Percentiles rank a stretch among this genome's conserved stretches.
These are phyloP conservation scores for Pogonocichla stellata DNA, from an alignment of 2,113 vertebrate species.

Conservation along the genomic window DNA sequence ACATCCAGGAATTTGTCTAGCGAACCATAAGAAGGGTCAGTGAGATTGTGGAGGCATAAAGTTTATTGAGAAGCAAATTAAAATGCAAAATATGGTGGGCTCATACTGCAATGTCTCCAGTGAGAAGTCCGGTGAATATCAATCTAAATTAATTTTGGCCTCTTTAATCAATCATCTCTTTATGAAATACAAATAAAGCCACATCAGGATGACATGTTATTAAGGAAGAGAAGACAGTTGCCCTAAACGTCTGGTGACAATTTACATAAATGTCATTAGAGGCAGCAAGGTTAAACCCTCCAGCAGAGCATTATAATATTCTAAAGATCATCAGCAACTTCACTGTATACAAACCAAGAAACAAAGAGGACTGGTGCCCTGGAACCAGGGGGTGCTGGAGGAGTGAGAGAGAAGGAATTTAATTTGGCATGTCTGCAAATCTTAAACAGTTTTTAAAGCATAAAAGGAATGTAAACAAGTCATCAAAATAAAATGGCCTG, in stretches of 20 bases:
- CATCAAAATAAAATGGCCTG: not conserved
- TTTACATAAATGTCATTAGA: conserved; percentile 57
- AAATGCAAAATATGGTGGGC: conserved; percentile 34
- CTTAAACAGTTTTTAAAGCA: not conserved
- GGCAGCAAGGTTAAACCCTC: conserved; percentile 50
- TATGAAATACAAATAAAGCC: conserved; percentile 54
- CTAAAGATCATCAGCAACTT: conserved; percentile 46
- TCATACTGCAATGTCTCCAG: conserved; percentile 7
- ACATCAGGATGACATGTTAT: conserved; percentile 48
- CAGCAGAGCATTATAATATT: conserved; percentile 41
- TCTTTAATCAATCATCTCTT: conserved; percentile 61
- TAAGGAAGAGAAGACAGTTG: conserved; percentile 56
- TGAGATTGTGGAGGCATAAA: not conserved
- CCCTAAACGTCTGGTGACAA: conserved; percentile 37
- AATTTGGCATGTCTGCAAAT: not conserved
- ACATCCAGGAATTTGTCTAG: not conserved
- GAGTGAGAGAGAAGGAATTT: not conserved
- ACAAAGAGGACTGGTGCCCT: not conserved
- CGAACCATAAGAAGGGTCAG: not conserved
- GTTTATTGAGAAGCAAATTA: conserved; percentile 22
- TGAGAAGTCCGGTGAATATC: conserved; percentile 28
- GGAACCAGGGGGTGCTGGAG: not conserved
- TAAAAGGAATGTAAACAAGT: not conserved
- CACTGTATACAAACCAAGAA: not conserved
- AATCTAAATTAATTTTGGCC: conserved; percentile 57